Conservation (phyloP, 2,888 invertebrate genomes). For the Lingula anatina region DNA sequence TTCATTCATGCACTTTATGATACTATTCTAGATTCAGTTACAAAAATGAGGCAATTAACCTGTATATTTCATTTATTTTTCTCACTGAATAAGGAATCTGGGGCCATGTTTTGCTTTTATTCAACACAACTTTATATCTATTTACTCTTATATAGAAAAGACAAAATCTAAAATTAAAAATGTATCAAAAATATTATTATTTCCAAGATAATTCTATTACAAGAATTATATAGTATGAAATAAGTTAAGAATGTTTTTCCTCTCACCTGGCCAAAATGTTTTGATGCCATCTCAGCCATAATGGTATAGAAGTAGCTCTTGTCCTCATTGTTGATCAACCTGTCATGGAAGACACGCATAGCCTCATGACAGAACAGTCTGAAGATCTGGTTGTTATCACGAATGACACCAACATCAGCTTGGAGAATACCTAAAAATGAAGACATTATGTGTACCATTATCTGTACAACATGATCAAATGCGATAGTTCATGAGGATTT, state of each 20-base stretch:
- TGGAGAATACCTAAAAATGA: slow-evolving; percentile 62
- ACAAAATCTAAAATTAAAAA: too few species aligned
- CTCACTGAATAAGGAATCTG: neutral
- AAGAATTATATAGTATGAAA: too few species aligned
- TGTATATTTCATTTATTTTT: neutral
- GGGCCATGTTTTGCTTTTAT: neutral
- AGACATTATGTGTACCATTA: too few species aligned
- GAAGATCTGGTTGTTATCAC: slow-evolving; percentile 46
- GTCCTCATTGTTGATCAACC: slow-evolving; percentile 51
- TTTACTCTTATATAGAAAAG: too few species aligned
- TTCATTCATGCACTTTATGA: too few species aligned
- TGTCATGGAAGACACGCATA: slow-evolving; percentile 52
- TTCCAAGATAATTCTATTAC: too few species aligned
- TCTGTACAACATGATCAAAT: too few species aligned
- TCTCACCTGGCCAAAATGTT: slow-evolving; percentile 50
- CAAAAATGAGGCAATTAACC: neutral
- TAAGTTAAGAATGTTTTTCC: too few species aligned
- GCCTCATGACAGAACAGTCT: slow-evolving; percentile 52
- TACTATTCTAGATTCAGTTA: too few species aligned
- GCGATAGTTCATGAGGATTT: too few species aligned
- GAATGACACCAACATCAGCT: slow-evolving; percentile 60
- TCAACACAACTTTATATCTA: too few species aligned
- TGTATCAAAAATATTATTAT: too few species aligned
- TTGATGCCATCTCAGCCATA: slow-evolving; percentile 48
- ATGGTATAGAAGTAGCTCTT: slow-evolving; percentile 49